A percentile compares a stretch with the other conserved stretches of the same genome.
Evolutionary conservation across 2,888 invertebrate species (phyloP).

Genomic region (Seira ritae): DNA sequence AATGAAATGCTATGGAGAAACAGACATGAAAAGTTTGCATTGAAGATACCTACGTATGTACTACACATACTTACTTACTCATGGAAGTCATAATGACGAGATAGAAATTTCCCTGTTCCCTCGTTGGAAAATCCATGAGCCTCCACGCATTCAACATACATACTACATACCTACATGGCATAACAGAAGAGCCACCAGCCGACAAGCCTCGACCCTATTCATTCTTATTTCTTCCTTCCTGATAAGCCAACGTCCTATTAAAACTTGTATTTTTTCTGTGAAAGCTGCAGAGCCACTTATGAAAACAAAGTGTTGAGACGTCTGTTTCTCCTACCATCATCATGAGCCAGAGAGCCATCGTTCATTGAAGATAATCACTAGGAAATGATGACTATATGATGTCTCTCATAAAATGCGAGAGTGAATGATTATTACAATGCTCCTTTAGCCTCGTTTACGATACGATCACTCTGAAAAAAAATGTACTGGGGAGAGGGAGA

Average conservation of each 20-base stretch:
- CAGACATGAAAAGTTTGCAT: neutral
- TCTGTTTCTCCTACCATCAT: neutral
- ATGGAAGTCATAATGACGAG: neutral
- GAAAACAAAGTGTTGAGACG: conserved; percentile 12
- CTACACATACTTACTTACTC: neutral
- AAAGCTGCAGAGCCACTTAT: neutral
- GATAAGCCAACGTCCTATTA: too few relatives aligned
- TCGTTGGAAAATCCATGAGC: neutral
- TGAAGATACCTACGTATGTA: neutral
- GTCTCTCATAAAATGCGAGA: conserved; percentile 60
- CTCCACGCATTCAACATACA: too few relatives aligned
- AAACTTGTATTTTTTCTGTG: too few relatives aligned
- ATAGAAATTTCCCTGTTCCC: neutral
- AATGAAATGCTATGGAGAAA: neutral
- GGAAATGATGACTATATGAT: conserved; percentile 48
- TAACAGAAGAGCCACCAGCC: neutral
- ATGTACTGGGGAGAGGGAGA: conserved; percentile 1
- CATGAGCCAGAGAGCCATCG: neutral
- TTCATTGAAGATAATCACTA: conserved; percentile 17
- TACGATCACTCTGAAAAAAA: conserved; percentile 34
- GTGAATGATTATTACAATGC: conserved; percentile 44
- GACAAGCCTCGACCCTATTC: too few relatives aligned
- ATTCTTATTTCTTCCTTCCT: too few relatives aligned
- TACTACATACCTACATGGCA: too few relatives aligned
- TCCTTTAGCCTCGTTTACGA: conserved; percentile 49